Evolutionary conservation across 2,888 invertebrate species (phyloP), one percentile per base, ranked within the genome.

Genomic region (Leptopterna dolabrata): DNA sequence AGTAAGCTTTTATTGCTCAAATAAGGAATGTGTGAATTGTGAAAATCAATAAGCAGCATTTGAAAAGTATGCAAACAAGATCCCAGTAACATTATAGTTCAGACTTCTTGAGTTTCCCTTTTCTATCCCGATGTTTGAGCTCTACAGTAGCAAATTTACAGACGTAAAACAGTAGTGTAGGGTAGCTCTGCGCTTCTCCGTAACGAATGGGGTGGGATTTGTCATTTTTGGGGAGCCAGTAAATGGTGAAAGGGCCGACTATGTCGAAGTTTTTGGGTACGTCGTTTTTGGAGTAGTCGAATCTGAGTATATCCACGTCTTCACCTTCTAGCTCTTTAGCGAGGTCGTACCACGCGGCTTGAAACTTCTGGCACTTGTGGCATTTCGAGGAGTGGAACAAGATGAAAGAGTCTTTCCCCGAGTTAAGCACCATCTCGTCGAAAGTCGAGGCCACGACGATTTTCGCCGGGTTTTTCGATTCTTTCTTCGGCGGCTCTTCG

Each of bases 241-340:
- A 87, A 4, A 87, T 7, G 7, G 87, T 83, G 24, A 83, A 55
- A 43, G 45, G n/a, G 0, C 36, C 30, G 16, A 73, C 30, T 9
- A 87, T 14, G 36, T 73, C 63, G 76, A 51, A 87, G 19, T 45
- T 27, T 11, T 71, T 4, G 7, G 76, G 76, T 16, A 70, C 1
- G 14, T 87, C 83, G 55, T 87, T 87, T 29, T 47, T 36, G 7
- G n/a, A 16, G 6, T 47, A 83, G 41, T 87, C 73, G 30, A 83
- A 27, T 51, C 36, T 83, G 27, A 87, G n/a, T 14, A 87, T 76
- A 14, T 87, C 87, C 9, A 87, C 83, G 19, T 87, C 41, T 76
- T 87, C 87, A 13, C 27, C 51, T 29, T 76, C 43, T 76, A 87
- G 36, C 14, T 45, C 63, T 9, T 83, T 24, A 3, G 43, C 85